phyloP scores from a whole-genome alignment of 2,888 invertebrate genomes.

The Lasioglossum lativentre region DNA sequence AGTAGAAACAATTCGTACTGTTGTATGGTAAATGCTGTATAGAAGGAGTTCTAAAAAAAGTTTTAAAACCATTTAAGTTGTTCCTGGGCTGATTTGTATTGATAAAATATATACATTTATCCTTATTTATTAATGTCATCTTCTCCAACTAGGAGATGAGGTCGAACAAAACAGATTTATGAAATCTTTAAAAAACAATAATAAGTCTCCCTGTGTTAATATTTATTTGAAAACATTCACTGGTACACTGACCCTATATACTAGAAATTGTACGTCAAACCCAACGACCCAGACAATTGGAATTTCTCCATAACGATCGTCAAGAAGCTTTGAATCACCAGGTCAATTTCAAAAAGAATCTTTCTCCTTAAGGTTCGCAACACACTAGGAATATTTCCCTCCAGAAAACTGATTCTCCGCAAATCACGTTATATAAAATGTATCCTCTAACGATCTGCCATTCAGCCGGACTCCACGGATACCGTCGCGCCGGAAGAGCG shows the following conservation, averaged over 20 bases:
- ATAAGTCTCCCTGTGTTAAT: too few species aligned
- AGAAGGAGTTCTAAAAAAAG: too few species aligned
- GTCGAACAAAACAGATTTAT: too few species aligned
- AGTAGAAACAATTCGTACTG: not conserved
- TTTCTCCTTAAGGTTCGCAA: not conserved
- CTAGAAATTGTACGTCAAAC: not conserved
- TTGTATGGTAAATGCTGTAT: not conserved
- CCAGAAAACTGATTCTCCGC: not conserved
- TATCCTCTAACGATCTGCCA: not conserved
- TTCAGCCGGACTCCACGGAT: not conserved
- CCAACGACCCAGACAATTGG: not conserved
- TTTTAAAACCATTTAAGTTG: too few species aligned
- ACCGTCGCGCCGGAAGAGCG: not conserved
- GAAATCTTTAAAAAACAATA: too few species aligned
- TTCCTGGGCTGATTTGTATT: too few species aligned
- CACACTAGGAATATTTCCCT: not conserved
- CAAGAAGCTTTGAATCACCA: not conserved
- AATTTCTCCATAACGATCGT: not conserved
- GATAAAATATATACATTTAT: too few species aligned
- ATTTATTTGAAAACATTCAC: not conserved
- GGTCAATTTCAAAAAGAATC: not conserved
- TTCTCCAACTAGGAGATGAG: too few species aligned
- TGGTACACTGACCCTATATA: not conserved
- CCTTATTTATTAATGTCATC: too few species aligned
- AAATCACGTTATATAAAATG: not conserved